Conservation (phyloP, 2,797 vertebrate genomes). For the Gastrophryne carolinensis region DNA sequence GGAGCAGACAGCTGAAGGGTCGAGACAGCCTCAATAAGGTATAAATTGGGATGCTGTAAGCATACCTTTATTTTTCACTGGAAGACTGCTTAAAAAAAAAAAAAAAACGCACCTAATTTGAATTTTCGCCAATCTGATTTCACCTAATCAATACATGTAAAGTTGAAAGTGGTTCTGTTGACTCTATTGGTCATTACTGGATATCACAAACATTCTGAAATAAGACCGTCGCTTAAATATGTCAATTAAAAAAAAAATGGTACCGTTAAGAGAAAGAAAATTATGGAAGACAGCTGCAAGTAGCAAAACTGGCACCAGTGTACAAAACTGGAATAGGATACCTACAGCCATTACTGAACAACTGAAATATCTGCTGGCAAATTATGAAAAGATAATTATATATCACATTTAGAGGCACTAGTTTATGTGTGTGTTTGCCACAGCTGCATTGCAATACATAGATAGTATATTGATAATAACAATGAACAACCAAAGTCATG, state of each 20-base stretch:
- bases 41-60: no score
- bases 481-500: slow-evolving; percentile 5
- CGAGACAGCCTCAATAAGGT: no score
- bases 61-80: no score
- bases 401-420: slow-evolving; percentile 26
- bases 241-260: slow-evolving; percentile 55
- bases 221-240: no score
- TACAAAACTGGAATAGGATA: slow-evolving; percentile 68
- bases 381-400: slow-evolving; percentile 63
- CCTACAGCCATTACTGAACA: slow-evolving; percentile 64
- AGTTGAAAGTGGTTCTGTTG: no score
- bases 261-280: slow-evolving; percentile 60
- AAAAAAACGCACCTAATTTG: no score
- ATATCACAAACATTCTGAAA: no score
- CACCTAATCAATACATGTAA: no score
- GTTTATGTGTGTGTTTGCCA: slow-evolving; percentile 6
- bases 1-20: no score
- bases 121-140: no score
- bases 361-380: slow-evolving; percentile 67
- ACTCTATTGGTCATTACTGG: no score
- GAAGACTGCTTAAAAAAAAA: no score
- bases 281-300: slow-evolving; percentile 64
- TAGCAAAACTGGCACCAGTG: slow-evolving; percentile 63
- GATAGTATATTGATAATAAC: slow-evolving; percentile 5
- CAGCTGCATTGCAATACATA: slow-evolving; percentile 32